Base-by-base conservation (phyloP, 2,888 invertebrate genomes). In the Orthonychiurus folsomi region DNA sequence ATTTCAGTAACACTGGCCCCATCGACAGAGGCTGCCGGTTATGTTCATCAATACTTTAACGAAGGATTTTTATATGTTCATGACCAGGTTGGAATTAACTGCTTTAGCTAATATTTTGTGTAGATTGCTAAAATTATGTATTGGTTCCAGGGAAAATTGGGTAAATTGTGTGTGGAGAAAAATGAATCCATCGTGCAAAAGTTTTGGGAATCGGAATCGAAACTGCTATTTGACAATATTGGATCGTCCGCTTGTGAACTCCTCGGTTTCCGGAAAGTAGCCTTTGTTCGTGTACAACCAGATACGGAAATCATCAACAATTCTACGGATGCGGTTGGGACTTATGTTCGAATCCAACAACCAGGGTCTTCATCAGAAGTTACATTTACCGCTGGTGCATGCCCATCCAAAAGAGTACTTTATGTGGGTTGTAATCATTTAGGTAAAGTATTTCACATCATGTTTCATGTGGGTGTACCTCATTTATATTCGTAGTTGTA, bases 1-100 rank as follows among this genome's bases (percentile, higher is more conserved):
- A 52, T n/a, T 55, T 25, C 26, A 62, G 91, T 91, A 70, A 86
- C 86, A 70, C 81, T 92, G 66, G 83, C 87, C 3, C 86, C 87
- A 3, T 84, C 85, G 64, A 80, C 89, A 50, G 80, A 84, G 5
- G 81, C 83, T 59, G 79, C 73, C 2, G 73, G 69, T 18, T 74
- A 74, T 64, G 73, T 73, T 56, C 74, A 72, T 64, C 74, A 73
- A 27, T 88, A 89, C 73, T 83, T 82, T 73, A 81, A 84, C 61
- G 85, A 85, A 68, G 92, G 92, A n/a, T 89, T 85, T 78, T 88
- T 90, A 2, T 83, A 89, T 66, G 90, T 90, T 80, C 86, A 88
- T 71, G 91, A 91, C 77, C 71, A 71, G 63, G 70, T 68, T 64
- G 57, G 47, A 5, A 37, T 9, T 15, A 37, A 37, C 15, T 37